Percentiles rank a stretch among this genome's conserved stretches.
Evolutionary conservation across 2,797 vertebrate genomes (phyloP).

Genomic region (Apogon talboti): DNA sequence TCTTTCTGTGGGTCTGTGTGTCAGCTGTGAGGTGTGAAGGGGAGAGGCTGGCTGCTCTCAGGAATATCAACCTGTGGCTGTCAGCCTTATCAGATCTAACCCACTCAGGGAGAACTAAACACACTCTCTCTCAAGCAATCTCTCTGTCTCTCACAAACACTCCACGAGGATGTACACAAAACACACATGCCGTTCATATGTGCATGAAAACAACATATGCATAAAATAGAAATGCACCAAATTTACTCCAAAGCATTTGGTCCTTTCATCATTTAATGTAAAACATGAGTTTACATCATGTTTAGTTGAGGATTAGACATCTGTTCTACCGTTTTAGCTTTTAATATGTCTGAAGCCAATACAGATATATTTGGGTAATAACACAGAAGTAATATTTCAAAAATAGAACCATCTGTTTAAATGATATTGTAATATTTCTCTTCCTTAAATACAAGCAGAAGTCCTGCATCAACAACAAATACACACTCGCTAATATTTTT

Average conservation of each 20-base stretch:
- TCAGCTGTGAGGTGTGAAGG: constrained; percentile 70
- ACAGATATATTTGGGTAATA: too few species aligned
- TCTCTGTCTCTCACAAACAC: constrained; percentile 41
- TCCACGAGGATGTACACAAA: constrained; percentile 9
- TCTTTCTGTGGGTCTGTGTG: constrained; percentile 54
- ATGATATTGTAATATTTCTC: too few species aligned
- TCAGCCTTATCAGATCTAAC: constrained; percentile 81
- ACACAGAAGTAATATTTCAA: too few species aligned
- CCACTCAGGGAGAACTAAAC: constrained; percentile 75
- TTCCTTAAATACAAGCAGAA: too few species aligned
- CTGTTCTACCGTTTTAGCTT: too few species aligned
- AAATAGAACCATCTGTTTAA: too few species aligned
- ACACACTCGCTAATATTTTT: too few species aligned
- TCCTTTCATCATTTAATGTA: too few species aligned
- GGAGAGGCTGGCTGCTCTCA: constrained; percentile 75
- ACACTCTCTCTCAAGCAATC: constrained; percentile 50
- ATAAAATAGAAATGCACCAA: constrained; percentile 27
- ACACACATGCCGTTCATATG: constrained; percentile 6
- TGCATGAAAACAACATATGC: neutral
- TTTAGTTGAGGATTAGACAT: too few species aligned
- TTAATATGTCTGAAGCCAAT: too few species aligned
- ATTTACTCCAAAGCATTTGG: neutral
- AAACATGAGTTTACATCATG: too few species aligned
- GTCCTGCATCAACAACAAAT: too few species aligned
- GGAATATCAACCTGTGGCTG: constrained; percentile 79